phyloP scores from a whole-genome alignment of 2,888 invertebrate genomes.

The Cyclophora albipunctata region DNA sequence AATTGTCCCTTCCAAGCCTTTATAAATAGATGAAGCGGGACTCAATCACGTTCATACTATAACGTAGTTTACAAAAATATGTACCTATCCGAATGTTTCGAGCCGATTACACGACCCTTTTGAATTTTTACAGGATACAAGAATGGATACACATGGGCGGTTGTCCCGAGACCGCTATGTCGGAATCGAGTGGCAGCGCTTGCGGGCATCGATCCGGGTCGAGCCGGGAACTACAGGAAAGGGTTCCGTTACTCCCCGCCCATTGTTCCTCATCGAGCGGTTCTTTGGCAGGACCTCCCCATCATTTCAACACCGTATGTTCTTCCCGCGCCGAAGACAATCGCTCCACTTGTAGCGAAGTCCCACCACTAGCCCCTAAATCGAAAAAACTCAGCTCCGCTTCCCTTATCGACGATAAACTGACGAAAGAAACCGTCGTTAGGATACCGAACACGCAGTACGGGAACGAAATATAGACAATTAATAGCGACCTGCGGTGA shows the following conservation, averaged over 20 bases:
- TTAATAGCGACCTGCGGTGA: too few species aligned
- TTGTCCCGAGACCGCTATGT: conserved; percentile 48
- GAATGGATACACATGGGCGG: conserved; percentile 65
- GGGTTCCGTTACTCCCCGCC: conserved; percentile 59
- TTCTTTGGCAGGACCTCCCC: conserved; percentile 59
- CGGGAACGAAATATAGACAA: conserved; percentile 53
- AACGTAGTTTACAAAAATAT: too few species aligned
- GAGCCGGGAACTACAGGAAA: conserved; percentile 51
- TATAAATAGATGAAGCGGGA: too few species aligned
- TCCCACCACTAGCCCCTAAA: conserved; percentile 58
- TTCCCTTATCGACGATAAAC: conserved; percentile 62
- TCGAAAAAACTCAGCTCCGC: conserved; percentile 64
- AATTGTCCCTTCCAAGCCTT: too few species aligned
- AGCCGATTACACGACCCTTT: too few species aligned
- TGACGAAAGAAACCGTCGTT: conserved; percentile 61
- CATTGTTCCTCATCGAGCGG: conserved; percentile 67
- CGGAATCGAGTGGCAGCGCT: conserved; percentile 47
- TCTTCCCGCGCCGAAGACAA: conserved; percentile 53
- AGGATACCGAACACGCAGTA: conserved; percentile 59
- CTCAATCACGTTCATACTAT: too few species aligned
- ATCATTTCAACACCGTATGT: conserved; percentile 53
- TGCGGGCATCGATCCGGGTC: conserved; percentile 50
- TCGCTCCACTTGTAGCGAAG: conserved; percentile 62
- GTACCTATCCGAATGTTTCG: too few species aligned
- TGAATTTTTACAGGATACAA: conserved; percentile 28